phyloP scores from a whole-genome alignment of 92 coral and sea anemone species.

The Parazoanthus atlanticus region DNA sequence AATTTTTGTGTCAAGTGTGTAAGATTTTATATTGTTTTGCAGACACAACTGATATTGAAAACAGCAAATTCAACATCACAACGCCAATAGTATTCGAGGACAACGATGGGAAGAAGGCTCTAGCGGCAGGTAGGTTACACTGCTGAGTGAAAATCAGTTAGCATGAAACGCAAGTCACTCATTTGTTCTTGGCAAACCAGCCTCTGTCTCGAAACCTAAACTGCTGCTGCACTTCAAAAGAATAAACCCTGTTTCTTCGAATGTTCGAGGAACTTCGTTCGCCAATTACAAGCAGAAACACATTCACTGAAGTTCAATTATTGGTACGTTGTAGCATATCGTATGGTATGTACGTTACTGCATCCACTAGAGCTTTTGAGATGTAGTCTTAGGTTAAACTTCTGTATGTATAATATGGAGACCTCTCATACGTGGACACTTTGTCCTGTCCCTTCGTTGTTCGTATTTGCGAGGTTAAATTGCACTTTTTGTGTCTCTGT shows the following conservation, averaged over 20 bases:
- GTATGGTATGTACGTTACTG: no score
- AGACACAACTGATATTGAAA: conserved; percentile 19
- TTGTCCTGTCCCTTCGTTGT: neutral
- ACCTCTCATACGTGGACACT: neutral
- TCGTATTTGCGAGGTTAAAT: neutral
- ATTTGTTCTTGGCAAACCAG: neutral
- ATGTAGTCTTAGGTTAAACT: no score
- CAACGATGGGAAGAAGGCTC: neutral
- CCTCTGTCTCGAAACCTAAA: neutral
- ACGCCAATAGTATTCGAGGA: conserved; percentile 10
- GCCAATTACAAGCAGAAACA: no score
- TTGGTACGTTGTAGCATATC: no score
- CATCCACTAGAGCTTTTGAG: neutral
- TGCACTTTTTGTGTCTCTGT: neutral
- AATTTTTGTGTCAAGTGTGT: neutral
- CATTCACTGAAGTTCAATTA: no score
- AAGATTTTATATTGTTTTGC: neutral
- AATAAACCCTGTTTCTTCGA: no score
- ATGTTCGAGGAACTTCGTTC: no score
- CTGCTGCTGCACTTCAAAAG: neutral
- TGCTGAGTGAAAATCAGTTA: neutral
- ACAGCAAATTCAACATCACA: conserved; percentile 28
- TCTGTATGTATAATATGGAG: no score
- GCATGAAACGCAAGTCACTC: neutral
- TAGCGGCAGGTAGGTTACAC: conserved; percentile 24